phyloP scores from a whole-genome alignment of 1,140 invertebrate species.

The Liolophura sinensis region DNA sequence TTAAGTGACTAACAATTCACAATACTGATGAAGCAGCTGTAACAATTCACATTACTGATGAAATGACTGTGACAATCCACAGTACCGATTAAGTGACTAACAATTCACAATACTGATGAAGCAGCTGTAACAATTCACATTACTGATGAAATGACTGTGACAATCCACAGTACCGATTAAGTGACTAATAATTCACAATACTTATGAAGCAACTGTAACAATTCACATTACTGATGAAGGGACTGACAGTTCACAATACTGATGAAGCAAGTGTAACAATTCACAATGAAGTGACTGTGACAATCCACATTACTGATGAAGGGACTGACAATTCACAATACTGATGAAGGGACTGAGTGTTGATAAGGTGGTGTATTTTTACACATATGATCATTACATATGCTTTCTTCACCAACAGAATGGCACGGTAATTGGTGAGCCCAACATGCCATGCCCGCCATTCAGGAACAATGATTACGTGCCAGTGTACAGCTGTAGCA shows the following conservation, averaged over 20 bases:
- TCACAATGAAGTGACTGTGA: too few relatives aligned
- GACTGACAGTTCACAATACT: too few relatives aligned
- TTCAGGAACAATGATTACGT: conserved; percentile 43
- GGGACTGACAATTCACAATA: not conserved
- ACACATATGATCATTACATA: too few relatives aligned
- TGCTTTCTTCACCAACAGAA: too few relatives aligned
- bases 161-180: not conserved
- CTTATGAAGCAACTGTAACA: too few relatives aligned
- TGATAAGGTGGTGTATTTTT: too few relatives aligned
- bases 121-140: not conserved
- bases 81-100: not conserved
- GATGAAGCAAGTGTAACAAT: too few relatives aligned
- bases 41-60: not conserved
- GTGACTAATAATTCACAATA: too few relatives aligned
- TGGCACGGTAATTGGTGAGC: too few relatives aligned
- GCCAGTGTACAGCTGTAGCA: conserved; percentile 45
- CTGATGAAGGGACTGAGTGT: not conserved
- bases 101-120: not conserved
- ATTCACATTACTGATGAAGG: not conserved
- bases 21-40: not conserved
- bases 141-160: not conserved
- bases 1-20: not conserved
- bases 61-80: not conserved
- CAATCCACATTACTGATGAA: not conserved
- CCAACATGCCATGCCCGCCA: conserved; percentile 22